phyloP scores from a whole-genome alignment of 1,140 invertebrate genomes.

The Hyphantria cunea region DNA sequence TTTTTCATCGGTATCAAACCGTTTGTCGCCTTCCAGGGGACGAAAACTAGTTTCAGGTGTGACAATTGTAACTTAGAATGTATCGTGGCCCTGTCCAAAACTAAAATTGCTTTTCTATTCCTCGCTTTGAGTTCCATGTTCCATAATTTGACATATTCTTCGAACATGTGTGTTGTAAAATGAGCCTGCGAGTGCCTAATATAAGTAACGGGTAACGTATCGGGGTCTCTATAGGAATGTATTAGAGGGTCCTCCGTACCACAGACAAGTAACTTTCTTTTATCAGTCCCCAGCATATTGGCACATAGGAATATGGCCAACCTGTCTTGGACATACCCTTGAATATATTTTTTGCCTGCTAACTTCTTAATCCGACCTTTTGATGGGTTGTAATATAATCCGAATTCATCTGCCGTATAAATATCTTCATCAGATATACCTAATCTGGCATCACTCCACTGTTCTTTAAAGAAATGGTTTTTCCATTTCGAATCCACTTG shows the following conservation, averaged over 20 bases:
- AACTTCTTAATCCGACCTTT: conserved; percentile 42
- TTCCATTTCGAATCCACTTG: conserved; percentile 39
- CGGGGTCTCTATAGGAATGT: conserved; percentile 34
- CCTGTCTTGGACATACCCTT: conserved; percentile 39
- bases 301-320: conserved; percentile 41
- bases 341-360: conserved; percentile 43
- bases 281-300: conserved; percentile 38
- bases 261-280: conserved; percentile 40
- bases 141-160: conserved; percentile 47
- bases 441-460: conserved; percentile 37
- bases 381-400: conserved; percentile 42
- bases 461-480: conserved; percentile 39
- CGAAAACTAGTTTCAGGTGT: conserved; percentile 42
- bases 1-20: conserved; percentile 43
- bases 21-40: conserved; percentile 42
- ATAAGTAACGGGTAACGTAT: conserved; percentile 41
- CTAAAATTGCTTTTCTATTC: conserved; percentile 34
- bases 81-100: conserved; percentile 42
- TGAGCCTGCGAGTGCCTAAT: conserved; percentile 40
- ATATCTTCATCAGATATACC: conserved; percentile 43
- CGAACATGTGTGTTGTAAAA: conserved; percentile 47
- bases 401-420: conserved; percentile 44
- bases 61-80: conserved; percentile 42
- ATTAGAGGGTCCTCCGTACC: conserved; percentile 41
- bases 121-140: conserved; percentile 32